These are phyloP conservation scores for Thinocorus orbignyianus DNA, from an alignment of 2,113 vertebrate species.

Conservation along the genomic window DNA sequence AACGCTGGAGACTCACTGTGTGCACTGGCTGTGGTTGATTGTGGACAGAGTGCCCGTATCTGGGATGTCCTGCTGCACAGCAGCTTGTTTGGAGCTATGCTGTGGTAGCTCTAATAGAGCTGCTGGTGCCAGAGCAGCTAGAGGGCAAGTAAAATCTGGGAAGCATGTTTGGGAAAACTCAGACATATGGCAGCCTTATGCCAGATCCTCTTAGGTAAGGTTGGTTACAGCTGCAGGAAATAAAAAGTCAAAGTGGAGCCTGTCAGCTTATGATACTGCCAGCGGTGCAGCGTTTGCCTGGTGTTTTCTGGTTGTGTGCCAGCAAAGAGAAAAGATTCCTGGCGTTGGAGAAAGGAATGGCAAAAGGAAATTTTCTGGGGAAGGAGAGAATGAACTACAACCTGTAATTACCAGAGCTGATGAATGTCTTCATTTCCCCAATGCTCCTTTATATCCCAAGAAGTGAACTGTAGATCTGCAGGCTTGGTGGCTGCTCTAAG, in stretches of 20 bases:
- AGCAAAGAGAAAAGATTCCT: not conserved
- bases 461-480: not conserved
- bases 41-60: fast-evolving
- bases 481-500: not conserved
- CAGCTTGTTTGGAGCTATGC: not conserved
- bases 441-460: not conserved
- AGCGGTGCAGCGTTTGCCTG: not conserved
- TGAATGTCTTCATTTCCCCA: not conserved
- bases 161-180: not conserved
- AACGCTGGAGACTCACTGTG: fast-evolving
- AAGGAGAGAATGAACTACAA: not conserved
- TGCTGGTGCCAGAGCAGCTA: not conserved
- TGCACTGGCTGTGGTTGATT: not conserved
- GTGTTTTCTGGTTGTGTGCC: not conserved
- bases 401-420: not conserved
- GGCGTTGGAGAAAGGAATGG: not conserved
- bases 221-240: not conserved
- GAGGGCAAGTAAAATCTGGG: not conserved
- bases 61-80: fast-evolving
- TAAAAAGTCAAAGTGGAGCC: not conserved
- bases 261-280: not conserved
- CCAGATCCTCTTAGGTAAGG: not conserved
- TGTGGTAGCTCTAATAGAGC: not conserved
- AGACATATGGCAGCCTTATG: not conserved
- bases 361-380: not conserved